phyloP scores from a whole-genome alignment of 2,113 vertebrate species.

The Callionymus lyra region DNA sequence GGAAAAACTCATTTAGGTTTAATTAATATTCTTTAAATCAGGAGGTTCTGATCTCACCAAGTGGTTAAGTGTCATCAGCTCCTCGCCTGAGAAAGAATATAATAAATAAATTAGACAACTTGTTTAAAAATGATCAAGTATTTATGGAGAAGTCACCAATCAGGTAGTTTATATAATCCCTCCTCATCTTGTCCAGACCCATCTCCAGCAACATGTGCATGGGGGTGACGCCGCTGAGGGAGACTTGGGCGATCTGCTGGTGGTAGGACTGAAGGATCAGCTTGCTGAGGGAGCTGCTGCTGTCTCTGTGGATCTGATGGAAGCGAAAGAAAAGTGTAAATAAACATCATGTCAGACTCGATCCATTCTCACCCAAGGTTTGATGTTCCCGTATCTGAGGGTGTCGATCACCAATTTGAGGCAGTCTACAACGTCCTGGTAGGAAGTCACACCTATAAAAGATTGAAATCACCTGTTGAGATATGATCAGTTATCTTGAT shows the following conservation, averaged over 20 bases:
- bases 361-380: constrained; percentile 78
- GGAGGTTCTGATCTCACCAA: constrained; percentile 71
- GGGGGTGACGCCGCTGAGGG: constrained; percentile 73
- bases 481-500: background rate
- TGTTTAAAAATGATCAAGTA: background rate
- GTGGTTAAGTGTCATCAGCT: constrained; percentile 82
- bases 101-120: background rate
- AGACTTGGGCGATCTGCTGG: constrained; percentile 65
- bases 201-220: constrained; percentile 88
- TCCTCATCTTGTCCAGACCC: constrained; percentile 92
- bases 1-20: constrained; percentile 1
- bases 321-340: background rate
- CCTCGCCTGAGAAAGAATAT: constrained; percentile 71
- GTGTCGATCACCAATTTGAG: constrained; percentile 75
- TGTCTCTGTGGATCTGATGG: constrained; percentile 82
- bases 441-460: constrained; percentile 76
- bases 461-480: background rate
- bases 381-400: constrained; percentile 75
- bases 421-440: constrained; percentile 79
- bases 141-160: constrained; percentile 66
- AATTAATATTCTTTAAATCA: too few relatives aligned
- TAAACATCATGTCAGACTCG: background rate
- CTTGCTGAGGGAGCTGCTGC: constrained; percentile 79
- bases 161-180: constrained; percentile 91
- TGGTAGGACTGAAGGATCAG: constrained; percentile 86